phyloP scores from a whole-genome alignment of 2,797 vertebrate genomes.

The Parambassis ranga region DNA sequence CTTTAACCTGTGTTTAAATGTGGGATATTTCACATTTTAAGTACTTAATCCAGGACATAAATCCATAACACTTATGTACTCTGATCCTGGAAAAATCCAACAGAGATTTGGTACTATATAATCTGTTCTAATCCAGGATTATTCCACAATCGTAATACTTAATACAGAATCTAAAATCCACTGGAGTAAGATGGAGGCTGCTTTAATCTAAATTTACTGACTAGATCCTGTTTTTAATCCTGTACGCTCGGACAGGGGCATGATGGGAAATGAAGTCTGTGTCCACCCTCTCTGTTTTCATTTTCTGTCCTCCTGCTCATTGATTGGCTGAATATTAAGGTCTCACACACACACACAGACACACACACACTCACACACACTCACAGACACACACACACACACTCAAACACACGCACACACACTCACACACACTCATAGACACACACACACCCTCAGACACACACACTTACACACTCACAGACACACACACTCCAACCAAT shows the following conservation, averaged over 20 bases:
- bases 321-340: constrained; percentile 16
- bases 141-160: not conserved
- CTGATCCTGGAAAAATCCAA: not conserved
- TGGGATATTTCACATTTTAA: too few species aligned
- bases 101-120: not conserved
- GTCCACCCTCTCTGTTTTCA: not conserved
- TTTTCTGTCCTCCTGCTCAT: constrained; percentile 1
- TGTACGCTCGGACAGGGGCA: not conserved
- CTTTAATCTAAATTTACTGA: not conserved
- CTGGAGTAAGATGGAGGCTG: not conserved
- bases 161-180: not conserved
- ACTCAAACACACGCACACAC: too few species aligned
- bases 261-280: constrained; percentile 16
- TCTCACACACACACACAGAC: too few species aligned
- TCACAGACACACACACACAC: too few species aligned
- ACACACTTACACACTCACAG: constrained; percentile 12
- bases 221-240: too few species aligned
- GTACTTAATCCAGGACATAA: too few species aligned
- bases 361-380: too few species aligned
- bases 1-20: not conserved
- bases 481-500: constrained; percentile 41
- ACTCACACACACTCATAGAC: too few species aligned
- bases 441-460: constrained; percentile 2
- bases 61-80: not conserved
- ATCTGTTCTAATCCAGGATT: not conserved